Evolutionary conservation across 2,888 invertebrate genomes (phyloP).

Genomic region (Mantis religiosa): DNA sequence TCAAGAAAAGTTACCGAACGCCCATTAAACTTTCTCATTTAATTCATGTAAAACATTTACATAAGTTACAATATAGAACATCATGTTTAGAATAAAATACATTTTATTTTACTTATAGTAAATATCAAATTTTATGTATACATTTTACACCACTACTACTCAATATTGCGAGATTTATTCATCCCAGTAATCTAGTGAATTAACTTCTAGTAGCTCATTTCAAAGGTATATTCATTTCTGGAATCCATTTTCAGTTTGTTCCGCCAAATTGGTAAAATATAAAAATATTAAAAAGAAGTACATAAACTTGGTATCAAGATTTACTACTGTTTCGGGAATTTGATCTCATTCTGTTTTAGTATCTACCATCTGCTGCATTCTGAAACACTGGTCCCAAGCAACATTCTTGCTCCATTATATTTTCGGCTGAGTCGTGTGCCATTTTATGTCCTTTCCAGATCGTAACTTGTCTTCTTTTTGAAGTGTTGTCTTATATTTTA

Average conservation of each 20-base stretch:
- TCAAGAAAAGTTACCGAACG: too few relatives aligned
- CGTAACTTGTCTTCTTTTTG: background rate
- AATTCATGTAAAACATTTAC: too few relatives aligned
- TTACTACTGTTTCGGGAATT: background rate
- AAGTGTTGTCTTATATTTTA: too few relatives aligned
- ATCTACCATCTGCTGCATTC: background rate
- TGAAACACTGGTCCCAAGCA: background rate
- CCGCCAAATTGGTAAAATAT: background rate
- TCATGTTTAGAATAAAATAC: too few relatives aligned
- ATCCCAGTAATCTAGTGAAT: background rate
- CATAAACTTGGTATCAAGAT: background rate
- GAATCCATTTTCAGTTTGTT: background rate
- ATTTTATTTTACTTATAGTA: too few relatives aligned
- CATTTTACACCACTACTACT: too few relatives aligned
- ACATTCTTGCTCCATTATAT: background rate
- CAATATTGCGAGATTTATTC: too few relatives aligned
- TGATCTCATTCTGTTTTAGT: background rate
- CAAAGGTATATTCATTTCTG: background rate
- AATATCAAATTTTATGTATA: too few relatives aligned
- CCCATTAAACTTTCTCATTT: too few relatives aligned
- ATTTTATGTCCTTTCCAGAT: background rate
- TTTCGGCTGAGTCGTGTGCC: background rate
- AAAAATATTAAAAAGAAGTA: background rate
- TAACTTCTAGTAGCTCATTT: background rate
- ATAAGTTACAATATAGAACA: too few relatives aligned